phyloP scores from a whole-genome alignment of 2,797 vertebrate species.

The Dermochelys coriacea region DNA sequence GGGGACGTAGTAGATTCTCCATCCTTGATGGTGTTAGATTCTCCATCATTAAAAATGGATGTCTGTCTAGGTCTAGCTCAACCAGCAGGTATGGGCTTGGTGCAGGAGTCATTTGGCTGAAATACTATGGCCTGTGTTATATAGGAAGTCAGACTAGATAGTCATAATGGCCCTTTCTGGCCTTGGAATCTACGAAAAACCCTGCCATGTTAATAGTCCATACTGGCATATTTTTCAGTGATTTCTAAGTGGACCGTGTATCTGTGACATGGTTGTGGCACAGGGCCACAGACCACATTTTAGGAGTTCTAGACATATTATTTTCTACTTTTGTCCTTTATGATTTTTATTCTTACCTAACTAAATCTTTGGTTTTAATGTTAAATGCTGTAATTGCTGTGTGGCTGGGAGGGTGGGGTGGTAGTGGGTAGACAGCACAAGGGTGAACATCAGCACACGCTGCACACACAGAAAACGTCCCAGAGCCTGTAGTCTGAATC shows the following conservation, averaged over 20 bases:
- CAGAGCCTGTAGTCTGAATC: slow-evolving; percentile 24
- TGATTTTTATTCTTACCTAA: neutral
- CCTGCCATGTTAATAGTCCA: slow-evolving; percentile 41
- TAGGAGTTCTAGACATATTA: neutral
- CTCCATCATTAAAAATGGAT: slow-evolving; percentile 8
- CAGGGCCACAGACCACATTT: slow-evolving; percentile 5
- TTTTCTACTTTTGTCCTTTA: neutral
- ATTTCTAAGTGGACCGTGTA: neutral
- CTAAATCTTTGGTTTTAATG: neutral
- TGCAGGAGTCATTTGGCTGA: neutral
- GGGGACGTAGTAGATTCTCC: slow-evolving; percentile 10
- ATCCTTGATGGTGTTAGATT: fast-evolving
- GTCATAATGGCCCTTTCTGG: slow-evolving; percentile 17
- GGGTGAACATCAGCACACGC: neutral
- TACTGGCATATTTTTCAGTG: slow-evolving; percentile 16
- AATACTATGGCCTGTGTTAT: neutral
- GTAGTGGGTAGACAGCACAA: neutral
- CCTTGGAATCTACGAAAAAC: slow-evolving; percentile 13
- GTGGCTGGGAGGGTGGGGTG: neutral
- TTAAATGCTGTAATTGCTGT: neutral
- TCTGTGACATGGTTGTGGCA: neutral
- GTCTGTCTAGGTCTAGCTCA: neutral
- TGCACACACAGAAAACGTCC: neutral
- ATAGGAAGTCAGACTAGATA: neutral
- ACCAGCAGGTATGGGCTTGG: slow-evolving; percentile 1